Conservation (phyloP, 2,888 invertebrate genomes). For the Periphyllus acericola region DNA sequence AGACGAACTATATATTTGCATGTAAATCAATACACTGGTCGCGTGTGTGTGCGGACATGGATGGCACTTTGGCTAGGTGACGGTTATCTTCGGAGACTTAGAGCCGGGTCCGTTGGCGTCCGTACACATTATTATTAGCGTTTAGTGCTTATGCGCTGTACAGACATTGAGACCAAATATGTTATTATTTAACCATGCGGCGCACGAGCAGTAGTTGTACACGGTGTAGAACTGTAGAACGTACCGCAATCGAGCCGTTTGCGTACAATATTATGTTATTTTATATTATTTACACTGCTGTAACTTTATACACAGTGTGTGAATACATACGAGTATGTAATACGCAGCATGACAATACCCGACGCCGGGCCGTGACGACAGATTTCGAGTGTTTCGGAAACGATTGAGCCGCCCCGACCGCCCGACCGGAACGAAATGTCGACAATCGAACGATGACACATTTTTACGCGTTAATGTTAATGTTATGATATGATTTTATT, state of each 20-base stretch:
- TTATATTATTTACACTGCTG: background rate
- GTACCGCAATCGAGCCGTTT: background rate
- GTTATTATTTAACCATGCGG: background rate
- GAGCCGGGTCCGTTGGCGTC: background rate
- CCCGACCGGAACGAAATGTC: background rate
- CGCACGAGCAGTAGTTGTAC: background rate
- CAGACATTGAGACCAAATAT: too few species aligned
- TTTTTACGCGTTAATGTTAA: too few species aligned
- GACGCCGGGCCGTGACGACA: background rate
- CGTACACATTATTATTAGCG: background rate
- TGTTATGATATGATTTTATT: background rate
- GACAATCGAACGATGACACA: background rate
- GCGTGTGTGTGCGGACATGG: background rate
- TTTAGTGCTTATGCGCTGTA: background rate
- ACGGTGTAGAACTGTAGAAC: background rate
- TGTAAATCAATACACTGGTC: background rate
- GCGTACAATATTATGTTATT: background rate
- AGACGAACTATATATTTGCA: background rate
- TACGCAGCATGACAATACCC: background rate
- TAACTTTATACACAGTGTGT: background rate
- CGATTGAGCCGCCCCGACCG: background rate
- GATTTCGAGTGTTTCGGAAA: constrained; percentile 1
- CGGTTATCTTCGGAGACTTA: background rate
- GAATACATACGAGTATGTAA: too few species aligned
- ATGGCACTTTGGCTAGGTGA: background rate